Percentiles rank a stretch among this genome's conserved stretches.
Conservation (phyloP, 2,797 vertebrate species). For the Glyptemys insculpta region DNA sequence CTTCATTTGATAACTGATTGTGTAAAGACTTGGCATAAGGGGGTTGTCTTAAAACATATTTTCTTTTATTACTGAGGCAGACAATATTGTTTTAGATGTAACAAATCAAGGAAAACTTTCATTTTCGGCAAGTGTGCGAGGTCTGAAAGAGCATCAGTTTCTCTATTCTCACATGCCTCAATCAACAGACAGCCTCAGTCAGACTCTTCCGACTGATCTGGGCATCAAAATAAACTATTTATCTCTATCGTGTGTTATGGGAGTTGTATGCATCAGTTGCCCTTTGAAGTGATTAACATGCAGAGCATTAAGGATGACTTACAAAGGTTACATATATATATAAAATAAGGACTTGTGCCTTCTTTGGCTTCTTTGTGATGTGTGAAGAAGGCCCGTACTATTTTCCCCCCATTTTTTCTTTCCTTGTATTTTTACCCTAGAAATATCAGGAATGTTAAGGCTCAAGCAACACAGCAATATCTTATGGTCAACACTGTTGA, state of each 20-base stretch:
- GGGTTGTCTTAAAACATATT: conserved; percentile 64
- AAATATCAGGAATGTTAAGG: too few species aligned
- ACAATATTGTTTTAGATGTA: conserved; percentile 62
- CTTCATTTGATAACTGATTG: conserved; percentile 70
- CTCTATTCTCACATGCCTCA: background rate
- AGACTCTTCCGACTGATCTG: background rate
- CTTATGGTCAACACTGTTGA: background rate
- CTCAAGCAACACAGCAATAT: background rate
- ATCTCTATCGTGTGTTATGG: background rate
- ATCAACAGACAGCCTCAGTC: background rate
- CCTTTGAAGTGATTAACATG: background rate
- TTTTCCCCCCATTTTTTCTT: background rate
- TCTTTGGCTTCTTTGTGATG: background rate
- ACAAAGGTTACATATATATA: background rate
- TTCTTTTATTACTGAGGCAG: conserved; percentile 73
- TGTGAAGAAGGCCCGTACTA: background rate
- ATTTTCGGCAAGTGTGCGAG: conserved; percentile 16
- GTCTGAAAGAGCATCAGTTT: background rate
- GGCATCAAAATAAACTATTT: background rate
- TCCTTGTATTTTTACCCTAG: background rate
- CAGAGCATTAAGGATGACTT: background rate
- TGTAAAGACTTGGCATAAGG: conserved; percentile 72
- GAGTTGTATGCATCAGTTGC: background rate
- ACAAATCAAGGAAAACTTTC: conserved; percentile 68
- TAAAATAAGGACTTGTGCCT: too few species aligned